These are phyloP conservation scores for Halictus rubicundus DNA, from an alignment of 1,140 invertebrate species.

Conservation along the genomic window DNA sequence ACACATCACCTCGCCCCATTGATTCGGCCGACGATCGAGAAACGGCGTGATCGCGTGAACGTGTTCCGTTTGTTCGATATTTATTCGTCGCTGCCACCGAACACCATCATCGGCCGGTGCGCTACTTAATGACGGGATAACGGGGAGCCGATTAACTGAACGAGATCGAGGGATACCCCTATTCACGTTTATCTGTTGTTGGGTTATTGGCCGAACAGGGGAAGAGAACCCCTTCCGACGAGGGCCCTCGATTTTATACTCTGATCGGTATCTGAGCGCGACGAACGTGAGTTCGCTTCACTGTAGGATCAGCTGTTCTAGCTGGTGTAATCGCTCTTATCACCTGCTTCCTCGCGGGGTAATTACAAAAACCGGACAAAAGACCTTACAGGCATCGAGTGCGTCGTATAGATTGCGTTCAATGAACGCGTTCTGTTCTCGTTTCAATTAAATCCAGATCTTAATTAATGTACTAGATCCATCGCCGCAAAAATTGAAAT, in stretches of 20 bases:
- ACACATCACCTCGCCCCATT: neutral
- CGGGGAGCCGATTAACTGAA: conserved; percentile 44
- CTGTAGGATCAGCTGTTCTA: neutral
- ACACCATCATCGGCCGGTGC: neutral
- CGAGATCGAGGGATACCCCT: conserved; percentile 41
- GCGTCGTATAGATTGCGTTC: no score
- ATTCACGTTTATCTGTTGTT: conserved; percentile 34
- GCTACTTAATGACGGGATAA: conserved; percentile 48
- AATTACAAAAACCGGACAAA: no score
- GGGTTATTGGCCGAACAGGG: conserved; percentile 3
- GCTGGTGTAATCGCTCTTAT: neutral
- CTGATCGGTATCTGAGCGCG: conserved; percentile 8
- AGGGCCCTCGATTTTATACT: conserved; percentile 9
- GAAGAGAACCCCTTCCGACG: neutral
- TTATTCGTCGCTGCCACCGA: neutral
- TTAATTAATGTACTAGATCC: no score
- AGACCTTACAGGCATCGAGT: no score
- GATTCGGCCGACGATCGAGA: neutral
- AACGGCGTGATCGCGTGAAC: conserved; percentile 3
- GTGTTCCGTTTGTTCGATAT: conserved; percentile 30
- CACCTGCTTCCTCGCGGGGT: neutral
- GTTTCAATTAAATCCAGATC: no score
- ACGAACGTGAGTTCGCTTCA: neutral
- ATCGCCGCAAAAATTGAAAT: no score
- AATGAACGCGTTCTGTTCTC: no score